phyloP scores from a whole-genome alignment of 2,113 vertebrate genomes.

The Ancistrus triradiatus region DNA sequence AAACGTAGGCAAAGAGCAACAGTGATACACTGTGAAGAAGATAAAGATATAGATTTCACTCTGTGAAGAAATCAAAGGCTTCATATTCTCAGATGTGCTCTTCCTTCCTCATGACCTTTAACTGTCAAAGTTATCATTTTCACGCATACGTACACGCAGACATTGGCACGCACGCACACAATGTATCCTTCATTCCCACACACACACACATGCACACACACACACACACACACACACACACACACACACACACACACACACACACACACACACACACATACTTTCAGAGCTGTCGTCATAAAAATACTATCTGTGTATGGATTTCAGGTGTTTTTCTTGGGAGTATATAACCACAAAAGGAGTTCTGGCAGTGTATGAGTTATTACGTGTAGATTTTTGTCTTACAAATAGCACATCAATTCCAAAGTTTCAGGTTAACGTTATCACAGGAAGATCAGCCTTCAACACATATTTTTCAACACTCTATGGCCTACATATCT shows the following conservation, averaged over 20 bases:
- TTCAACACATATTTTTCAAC: background rate
- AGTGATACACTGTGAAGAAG: slow-evolving; percentile 14
- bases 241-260: slow-evolving; percentile 4
- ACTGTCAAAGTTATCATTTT: slow-evolving; percentile 12
- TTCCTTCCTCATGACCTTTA: slow-evolving; percentile 22
- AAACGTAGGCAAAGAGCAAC: background rate
- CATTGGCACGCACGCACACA: too few relatives aligned
- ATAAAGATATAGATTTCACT: slow-evolving; percentile 29
- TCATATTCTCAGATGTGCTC: slow-evolving; percentile 30
- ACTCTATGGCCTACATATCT: background rate
- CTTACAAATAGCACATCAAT: too few relatives aligned
- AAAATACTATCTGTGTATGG: background rate
- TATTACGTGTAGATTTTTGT: too few relatives aligned
- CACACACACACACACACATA: background rate
- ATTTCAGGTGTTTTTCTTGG: background rate
- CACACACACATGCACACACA: background rate
- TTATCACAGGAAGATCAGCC: too few relatives aligned
- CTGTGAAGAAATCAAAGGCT: slow-evolving; percentile 27
- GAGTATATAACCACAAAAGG: too few relatives aligned
- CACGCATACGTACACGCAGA: background rate
- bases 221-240: slow-evolving; percentile 1
- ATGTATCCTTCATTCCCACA: too few relatives aligned
- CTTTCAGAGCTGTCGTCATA: background rate
- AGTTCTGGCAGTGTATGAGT: too few relatives aligned
- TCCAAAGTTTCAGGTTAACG: too few relatives aligned